Evolutionary conservation across 2,113 vertebrate species (phyloP), one percentile per base, ranked within the genome.

Genomic region (Phainopepla nitens): DNA sequence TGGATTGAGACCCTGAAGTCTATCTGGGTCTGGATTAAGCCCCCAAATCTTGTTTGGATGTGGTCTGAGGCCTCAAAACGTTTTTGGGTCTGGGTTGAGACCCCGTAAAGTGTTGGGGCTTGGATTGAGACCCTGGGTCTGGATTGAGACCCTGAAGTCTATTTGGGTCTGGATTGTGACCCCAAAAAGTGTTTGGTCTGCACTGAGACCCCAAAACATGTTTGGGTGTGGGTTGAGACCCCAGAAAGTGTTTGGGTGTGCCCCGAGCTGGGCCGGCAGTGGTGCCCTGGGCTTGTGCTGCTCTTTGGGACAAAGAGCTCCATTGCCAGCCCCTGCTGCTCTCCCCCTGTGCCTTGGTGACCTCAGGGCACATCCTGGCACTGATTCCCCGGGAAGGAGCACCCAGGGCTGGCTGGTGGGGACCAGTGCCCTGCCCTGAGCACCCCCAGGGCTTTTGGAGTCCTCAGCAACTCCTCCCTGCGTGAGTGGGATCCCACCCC

Each of bases 251-350:
- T 29, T 36, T 49, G n/a, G 36, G 3, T 35, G 4, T 33, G 23
- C 15, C 1, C 18, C 2, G 39, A 53, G 64, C 41, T 7, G 53
- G 29, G 1, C 23, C 75, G 29, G 27, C 23, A 1, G 2, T 8
- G 54, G 16, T 1, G 0, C 45, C 31, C 1, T 1, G 29, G 39
- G 3, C 42, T 1, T 9, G 56, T 71, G 78, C 25, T 50, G 35
- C 56, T 8, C 0, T 8, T 76, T 50, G 33, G 89, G 49, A 23
- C 10, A 3, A 2, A 8, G 2, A 4, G 0, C 24, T 44, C 5
- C 0, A 19, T 83, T 25, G 3, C 44, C 33, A 10, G 13, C 17
- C 17, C 9, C 17, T 3, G 10, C 33, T 35, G 33, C 13, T 78
- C 36, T 56, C 13, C 12, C 35, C 13, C 41, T 13, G 35, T 9